phyloP scores from a whole-genome alignment of 2,113 vertebrate species.

The Dipodomys stephensi region DNA sequence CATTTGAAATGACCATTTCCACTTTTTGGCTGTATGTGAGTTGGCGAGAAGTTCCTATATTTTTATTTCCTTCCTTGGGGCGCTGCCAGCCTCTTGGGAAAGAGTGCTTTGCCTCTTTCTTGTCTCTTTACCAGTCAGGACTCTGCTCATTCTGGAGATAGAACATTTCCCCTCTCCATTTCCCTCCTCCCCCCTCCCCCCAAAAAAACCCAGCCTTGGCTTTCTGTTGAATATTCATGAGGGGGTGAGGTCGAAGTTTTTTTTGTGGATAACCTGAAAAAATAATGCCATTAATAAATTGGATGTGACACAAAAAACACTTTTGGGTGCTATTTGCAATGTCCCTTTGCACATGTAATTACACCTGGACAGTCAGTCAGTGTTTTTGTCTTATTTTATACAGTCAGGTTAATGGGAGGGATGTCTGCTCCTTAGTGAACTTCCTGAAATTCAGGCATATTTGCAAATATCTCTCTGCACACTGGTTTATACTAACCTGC shows the following conservation, averaged over 20 bases:
- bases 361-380: slow-evolving; percentile 74
- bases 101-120: slow-evolving; percentile 72
- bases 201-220: slow-evolving; percentile 73
- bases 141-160: slow-evolving; percentile 64
- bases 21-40: slow-evolving; percentile 24
- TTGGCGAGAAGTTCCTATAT: slow-evolving; percentile 68
- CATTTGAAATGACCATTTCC: slow-evolving; percentile 53
- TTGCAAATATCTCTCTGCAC: slow-evolving; percentile 46
- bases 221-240: slow-evolving; percentile 88
- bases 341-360: slow-evolving; percentile 76
- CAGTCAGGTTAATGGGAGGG: slow-evolving; percentile 65
- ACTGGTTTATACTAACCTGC: not conserved
- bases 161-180: slow-evolving; percentile 37
- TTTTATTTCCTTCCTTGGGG: slow-evolving; percentile 66
- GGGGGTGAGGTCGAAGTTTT: slow-evolving; percentile 86
- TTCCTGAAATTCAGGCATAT: slow-evolving; percentile 8
- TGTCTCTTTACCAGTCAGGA: slow-evolving; percentile 83
- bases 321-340: slow-evolving; percentile 75
- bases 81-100: slow-evolving; percentile 27
- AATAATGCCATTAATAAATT: slow-evolving; percentile 87
- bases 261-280: slow-evolving; percentile 83
- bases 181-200: not conserved
- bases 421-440: slow-evolving; percentile 61
- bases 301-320: slow-evolving; percentile 84
- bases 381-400: slow-evolving; percentile 75